Conservation (phyloP, 2,888 invertebrate genomes). For the Dynastes hyllus region DNA sequence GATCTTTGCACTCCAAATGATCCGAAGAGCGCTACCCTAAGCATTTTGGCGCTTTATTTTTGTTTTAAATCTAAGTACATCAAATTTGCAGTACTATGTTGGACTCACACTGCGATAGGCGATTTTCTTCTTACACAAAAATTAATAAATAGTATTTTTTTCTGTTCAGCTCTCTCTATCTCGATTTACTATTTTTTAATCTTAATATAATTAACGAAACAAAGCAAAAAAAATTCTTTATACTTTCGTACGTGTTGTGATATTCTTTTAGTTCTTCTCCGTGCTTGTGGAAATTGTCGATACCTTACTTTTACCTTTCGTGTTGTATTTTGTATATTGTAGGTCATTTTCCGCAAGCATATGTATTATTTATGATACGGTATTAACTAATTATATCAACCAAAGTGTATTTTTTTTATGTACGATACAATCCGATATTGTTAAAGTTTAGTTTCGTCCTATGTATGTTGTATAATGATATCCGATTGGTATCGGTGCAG, state of each 20-base stretch:
- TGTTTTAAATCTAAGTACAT: too few relatives aligned
- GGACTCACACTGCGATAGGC: too few relatives aligned
- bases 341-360: conserved; percentile 51
- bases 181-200: conserved; percentile 18
- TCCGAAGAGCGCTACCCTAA: too few relatives aligned
- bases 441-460: not conserved
- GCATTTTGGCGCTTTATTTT: too few relatives aligned
- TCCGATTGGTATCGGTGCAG: not conserved
- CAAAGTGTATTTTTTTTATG: conserved; percentile 59
- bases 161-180: not conserved
- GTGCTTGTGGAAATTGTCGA: conserved; percentile 20
- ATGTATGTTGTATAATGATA: conserved; percentile 10
- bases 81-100: too few relatives aligned
- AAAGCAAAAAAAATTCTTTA: conserved; percentile 48
- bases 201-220: conserved; percentile 24
- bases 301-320: not conserved
- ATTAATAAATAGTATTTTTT: too few relatives aligned
- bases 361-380: conserved; percentile 60
- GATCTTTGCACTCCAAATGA: too few relatives aligned
- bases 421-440: conserved; percentile 4
- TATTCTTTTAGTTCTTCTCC: conserved; percentile 54
- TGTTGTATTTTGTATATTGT: conserved; percentile 3
- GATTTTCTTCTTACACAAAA: too few relatives aligned
- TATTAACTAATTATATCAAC: conserved; percentile 60
- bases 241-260: conserved; percentile 56